Conservation (phyloP, 2,888 invertebrate genomes). For the Leptinotarsa haldemani region DNA sequence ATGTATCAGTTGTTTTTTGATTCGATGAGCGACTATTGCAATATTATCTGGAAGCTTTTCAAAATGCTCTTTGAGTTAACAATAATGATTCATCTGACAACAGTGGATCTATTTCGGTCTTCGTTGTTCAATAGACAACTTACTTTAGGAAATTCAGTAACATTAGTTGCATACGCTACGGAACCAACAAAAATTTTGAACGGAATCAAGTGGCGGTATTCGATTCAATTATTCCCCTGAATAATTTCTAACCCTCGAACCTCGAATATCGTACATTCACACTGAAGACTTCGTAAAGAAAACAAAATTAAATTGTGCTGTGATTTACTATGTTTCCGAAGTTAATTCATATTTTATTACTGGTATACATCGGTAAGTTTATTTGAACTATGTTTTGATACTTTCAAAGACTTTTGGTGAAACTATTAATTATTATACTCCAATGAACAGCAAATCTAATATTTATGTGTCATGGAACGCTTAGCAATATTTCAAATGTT, state of each 20-base stretch:
- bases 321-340: conserved; percentile 1
- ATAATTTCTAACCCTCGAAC: neutral
- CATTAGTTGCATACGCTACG: neutral
- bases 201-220: neutral
- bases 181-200: neutral
- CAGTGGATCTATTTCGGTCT: neutral
- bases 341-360: neutral
- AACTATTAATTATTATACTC: no score
- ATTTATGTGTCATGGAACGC: neutral
- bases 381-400: no score
- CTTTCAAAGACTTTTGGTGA: no score
- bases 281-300: neutral
- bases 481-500: no score
- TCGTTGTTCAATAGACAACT: neutral
- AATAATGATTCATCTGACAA: neutral
- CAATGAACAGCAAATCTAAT: no score
- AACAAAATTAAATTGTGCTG: neutral
- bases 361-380: conserved; percentile 15
- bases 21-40: no score
- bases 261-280: neutral
- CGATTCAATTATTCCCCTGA: neutral
- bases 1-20: no score
- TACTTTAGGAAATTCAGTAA: neutral
- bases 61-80: neutral
- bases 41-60: no score